phyloP scores from a whole-genome alignment of 2,797 vertebrate species.

The Melanogrammus aeglefinus region DNA sequence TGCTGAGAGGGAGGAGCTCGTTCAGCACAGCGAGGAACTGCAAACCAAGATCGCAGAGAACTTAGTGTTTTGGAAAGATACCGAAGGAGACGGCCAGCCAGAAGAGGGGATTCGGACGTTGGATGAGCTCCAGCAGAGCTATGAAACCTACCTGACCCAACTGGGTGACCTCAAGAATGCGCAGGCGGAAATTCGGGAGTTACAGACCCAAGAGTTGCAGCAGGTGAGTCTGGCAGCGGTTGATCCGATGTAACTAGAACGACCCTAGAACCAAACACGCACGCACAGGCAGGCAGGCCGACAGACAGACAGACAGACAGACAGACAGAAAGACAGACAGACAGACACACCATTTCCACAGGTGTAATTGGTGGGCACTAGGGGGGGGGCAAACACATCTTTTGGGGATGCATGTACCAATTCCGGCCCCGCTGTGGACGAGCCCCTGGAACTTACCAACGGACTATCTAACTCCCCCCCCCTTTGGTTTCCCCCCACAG shows the following conservation, averaged over 20 bases:
- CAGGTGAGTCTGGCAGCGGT: constrained; percentile 40
- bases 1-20: constrained; percentile 55
- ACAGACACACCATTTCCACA: too few relatives aligned
- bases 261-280: background rate
- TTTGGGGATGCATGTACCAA: too few relatives aligned
- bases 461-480: background rate
- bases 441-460: background rate
- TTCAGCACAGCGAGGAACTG: constrained; percentile 56
- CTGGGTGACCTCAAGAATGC: constrained; percentile 51
- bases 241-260: background rate
- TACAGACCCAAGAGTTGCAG: constrained; percentile 45
- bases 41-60: constrained; percentile 67
- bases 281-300: background rate
- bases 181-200: constrained; percentile 52
- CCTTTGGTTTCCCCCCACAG: background rate
- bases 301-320: background rate
- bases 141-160: constrained; percentile 48
- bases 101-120: constrained; percentile 25
- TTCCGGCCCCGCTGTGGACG: background rate
- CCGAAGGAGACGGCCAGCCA: constrained; percentile 37
- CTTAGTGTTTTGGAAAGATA: constrained; percentile 48
- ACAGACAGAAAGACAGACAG: background rate
- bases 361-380: too few relatives aligned
- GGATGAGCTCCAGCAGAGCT: constrained; percentile 59
- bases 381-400: too few relatives aligned